Evolutionary conservation across 2,888 invertebrate species (phyloP).

Genomic region (Tipula confusa): DNA sequence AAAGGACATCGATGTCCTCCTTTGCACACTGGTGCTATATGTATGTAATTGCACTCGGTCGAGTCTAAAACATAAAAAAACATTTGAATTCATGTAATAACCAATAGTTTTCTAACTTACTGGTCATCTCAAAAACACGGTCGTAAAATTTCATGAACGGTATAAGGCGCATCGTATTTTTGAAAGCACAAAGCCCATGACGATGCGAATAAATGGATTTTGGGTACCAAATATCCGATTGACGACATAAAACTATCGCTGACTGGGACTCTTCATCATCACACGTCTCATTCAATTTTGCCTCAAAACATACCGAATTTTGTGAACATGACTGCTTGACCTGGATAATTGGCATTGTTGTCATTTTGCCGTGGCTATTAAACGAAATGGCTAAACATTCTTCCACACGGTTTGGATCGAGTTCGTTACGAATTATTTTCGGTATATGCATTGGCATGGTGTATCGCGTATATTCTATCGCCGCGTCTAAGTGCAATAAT

Average conservation of each 20-base stretch:
- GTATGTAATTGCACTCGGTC: slow-evolving; percentile 34
- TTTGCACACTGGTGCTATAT: slow-evolving; percentile 49
- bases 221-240: slow-evolving; percentile 65
- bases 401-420: slow-evolving; percentile 45
- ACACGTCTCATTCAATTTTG: not conserved
- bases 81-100: not conserved
- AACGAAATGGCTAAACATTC: slow-evolving; percentile 61
- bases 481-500: slow-evolving; percentile 59
- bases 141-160: slow-evolving; percentile 40
- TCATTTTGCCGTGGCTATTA: slow-evolving; percentile 52
- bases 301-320: slow-evolving; percentile 56
- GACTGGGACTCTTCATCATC: slow-evolving; percentile 52
- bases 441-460: slow-evolving; percentile 62
- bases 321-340: slow-evolving; percentile 52
- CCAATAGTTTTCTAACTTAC: slow-evolving; percentile 37
- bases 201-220: slow-evolving; percentile 61
- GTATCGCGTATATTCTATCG: slow-evolving; percentile 58
- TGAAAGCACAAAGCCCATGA: slow-evolving; percentile 50
- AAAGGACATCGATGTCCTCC: slow-evolving; percentile 64
- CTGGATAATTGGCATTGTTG: slow-evolving; percentile 46
- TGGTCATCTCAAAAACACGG: slow-evolving; percentile 42
- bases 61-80: not conserved
- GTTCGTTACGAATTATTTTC: slow-evolving; percentile 39
- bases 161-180: slow-evolving; percentile 38
- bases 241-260: slow-evolving; percentile 65